Conservation (phyloP, 2,797 vertebrate species). For the Euthynnus affinis region DNA sequence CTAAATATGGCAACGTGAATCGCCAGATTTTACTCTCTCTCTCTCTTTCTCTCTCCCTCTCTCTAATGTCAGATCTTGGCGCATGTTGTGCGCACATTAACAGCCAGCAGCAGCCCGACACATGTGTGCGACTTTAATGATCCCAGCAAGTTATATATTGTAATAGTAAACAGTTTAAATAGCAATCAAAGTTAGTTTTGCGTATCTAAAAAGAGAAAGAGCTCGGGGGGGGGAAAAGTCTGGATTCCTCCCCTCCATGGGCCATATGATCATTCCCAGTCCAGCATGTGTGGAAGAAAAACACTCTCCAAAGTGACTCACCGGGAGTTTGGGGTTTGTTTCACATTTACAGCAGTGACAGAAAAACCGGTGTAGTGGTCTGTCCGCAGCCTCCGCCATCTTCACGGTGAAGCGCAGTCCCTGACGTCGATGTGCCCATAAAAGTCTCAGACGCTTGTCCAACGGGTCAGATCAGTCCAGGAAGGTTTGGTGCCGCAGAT, state of each 20-base stretch:
- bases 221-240: not conserved
- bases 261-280: not conserved
- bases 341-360: constrained; percentile 94
- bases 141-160: not conserved
- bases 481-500: constrained; percentile 15
- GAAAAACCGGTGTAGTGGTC: constrained; percentile 91
- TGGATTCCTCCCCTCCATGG: not conserved
- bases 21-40: constrained; percentile 52
- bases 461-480: constrained; percentile 22
- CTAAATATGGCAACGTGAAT: constrained; percentile 85
- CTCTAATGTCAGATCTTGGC: constrained; percentile 9
- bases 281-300: not conserved
- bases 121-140: not conserved
- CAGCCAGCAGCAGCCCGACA: not conserved
- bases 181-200: not conserved
- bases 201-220: not conserved
- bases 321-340: constrained; percentile 93
- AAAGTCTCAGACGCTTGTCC: constrained; percentile 54
- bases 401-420: constrained; percentile 74
- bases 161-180: not conserved
- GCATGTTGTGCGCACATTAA: constrained; percentile 14
- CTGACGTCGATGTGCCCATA: constrained; percentile 73
- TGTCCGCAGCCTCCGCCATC: constrained; percentile 92
- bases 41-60: constrained; percentile 16
- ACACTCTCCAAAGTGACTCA: constrained; percentile 78